phyloP scores from a whole-genome alignment of 2,797 vertebrate genomes.

The Manis pentadactyla region DNA sequence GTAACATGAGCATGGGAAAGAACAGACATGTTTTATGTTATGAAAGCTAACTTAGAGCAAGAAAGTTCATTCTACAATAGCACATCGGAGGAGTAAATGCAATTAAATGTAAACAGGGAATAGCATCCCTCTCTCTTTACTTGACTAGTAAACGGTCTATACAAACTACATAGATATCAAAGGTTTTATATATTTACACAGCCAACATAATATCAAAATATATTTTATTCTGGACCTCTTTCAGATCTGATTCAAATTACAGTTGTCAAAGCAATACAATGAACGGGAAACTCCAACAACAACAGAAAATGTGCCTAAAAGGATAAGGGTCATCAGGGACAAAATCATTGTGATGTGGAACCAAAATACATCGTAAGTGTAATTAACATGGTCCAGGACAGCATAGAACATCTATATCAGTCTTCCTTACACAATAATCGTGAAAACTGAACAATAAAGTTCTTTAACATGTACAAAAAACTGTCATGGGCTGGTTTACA shows the following conservation, averaged over 20 bases:
- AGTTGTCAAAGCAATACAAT: constrained; percentile 99
- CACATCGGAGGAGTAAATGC: constrained; percentile 54
- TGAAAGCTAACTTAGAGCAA: constrained; percentile 73
- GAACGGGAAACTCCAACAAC: constrained; percentile 93
- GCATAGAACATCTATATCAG: constrained; percentile 92
- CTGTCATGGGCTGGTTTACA: constrained; percentile 92
- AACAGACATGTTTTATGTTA: constrained; percentile 56
- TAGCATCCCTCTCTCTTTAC: constrained; percentile 65
- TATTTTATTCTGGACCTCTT: constrained; percentile 99
- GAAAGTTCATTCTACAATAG: constrained; percentile 72
- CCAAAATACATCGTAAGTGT: constrained; percentile 91
- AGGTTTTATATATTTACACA: constrained; percentile 84
- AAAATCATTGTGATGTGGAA: constrained; percentile 92
- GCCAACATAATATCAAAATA: constrained; percentile 98
- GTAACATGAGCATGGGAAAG: constrained; percentile 49
- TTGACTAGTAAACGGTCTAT: constrained; percentile 51
- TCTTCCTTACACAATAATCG: constrained; percentile 94
- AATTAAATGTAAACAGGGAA: constrained; percentile 78
- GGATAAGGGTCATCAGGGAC: constrained; percentile 88
- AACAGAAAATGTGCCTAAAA: constrained; percentile 90
- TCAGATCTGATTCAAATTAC: constrained; percentile 98
- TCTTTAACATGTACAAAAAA: constrained; percentile 96
- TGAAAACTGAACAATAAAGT: constrained; percentile 97
- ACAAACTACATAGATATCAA: constrained; percentile 72
- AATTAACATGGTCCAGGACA: constrained; percentile 94